phyloP scores from a whole-genome alignment of 2,113 vertebrate genomes.

The Chionodraco myersi region DNA sequence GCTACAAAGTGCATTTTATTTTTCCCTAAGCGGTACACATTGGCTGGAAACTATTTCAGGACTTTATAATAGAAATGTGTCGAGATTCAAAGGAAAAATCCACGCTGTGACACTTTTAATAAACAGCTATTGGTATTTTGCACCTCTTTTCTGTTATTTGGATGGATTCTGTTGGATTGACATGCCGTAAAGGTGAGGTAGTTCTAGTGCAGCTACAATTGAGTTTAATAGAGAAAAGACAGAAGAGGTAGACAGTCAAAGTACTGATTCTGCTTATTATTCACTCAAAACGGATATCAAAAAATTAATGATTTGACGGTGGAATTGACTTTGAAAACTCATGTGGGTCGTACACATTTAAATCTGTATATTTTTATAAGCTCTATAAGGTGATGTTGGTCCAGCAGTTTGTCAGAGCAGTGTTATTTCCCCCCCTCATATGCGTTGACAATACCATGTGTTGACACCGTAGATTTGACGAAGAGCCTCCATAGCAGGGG shows the following conservation, averaged over 20 bases:
- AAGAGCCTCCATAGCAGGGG: slow-evolving; percentile 17
- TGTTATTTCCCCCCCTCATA: background rate
- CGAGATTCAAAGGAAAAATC: slow-evolving; percentile 30
- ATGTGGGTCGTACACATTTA: background rate
- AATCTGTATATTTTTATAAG: background rate
- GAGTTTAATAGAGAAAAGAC: background rate
- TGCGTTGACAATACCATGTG: slow-evolving; percentile 65
- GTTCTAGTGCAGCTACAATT: slow-evolving; percentile 28
- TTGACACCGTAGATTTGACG: slow-evolving; percentile 50
- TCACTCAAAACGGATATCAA: background rate
- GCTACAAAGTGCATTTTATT: slow-evolving; percentile 4
- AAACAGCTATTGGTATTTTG: background rate
- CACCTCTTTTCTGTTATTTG: background rate
- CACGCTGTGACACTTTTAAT: slow-evolving; percentile 31
- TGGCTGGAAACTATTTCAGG: slow-evolving; percentile 51
- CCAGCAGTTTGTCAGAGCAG: slow-evolving; percentile 6
- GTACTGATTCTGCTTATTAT: no score
- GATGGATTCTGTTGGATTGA: background rate
- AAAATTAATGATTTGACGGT: slow-evolving; percentile 6
- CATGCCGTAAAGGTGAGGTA: background rate
- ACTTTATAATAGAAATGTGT: slow-evolving; percentile 35
- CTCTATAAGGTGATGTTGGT: background rate
- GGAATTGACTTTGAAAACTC: slow-evolving; percentile 14
- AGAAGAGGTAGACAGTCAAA: background rate
- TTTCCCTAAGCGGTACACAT: slow-evolving; percentile 56